Evolutionary conservation across 2,888 invertebrate species (phyloP), one percentile per base, ranked within the genome.

Genomic region (Cantharis flavilabris): DNA sequence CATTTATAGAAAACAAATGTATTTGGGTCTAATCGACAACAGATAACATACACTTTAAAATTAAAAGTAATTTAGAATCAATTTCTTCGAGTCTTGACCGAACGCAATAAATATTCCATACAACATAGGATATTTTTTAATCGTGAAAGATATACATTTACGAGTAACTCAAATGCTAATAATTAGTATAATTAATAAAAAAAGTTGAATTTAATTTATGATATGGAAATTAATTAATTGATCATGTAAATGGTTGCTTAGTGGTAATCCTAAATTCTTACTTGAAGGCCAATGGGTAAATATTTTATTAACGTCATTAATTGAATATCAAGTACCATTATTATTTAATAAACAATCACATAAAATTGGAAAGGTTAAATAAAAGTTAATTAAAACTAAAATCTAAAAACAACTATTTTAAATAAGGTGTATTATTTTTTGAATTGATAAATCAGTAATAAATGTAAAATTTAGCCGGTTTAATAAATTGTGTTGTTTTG

Each of bases 301-400:
- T 65, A 16, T 65, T 20, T 65, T 65, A 23, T 23, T 23, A 23
- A 23, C 23, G 20, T 23, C 65, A 65, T 65, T 65, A 65, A 65
- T 23, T 23, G 65, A 65, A 65, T 18, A 65, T 23, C 65, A 65
- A 65, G 18, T 65, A 65, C 23, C 65, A 65, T 65, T 65, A 65
- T 65, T 65, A 65, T 65, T 65, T 65, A 18, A 65, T 65, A 65
- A 65, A 65, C 65, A 65, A 65, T 65, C 65, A 65, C 65, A 65
- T 65, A 65, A 65, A 65, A 65, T 65, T 65, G 65, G 65, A 65
- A 65, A 65, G 65, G 65, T 65, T 65, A 65, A 18, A 65, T 65
- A 65, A 65, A 65, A 65, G 65, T 65, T 65, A 65, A 65, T 65
- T 65, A 65, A 65, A 65, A 20, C 65, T 65, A 3, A 65, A 65